These are phyloP conservation scores for Capitella teleta DNA, from an alignment of 1,140 invertebrate genomes.

Conservation along the genomic window DNA sequence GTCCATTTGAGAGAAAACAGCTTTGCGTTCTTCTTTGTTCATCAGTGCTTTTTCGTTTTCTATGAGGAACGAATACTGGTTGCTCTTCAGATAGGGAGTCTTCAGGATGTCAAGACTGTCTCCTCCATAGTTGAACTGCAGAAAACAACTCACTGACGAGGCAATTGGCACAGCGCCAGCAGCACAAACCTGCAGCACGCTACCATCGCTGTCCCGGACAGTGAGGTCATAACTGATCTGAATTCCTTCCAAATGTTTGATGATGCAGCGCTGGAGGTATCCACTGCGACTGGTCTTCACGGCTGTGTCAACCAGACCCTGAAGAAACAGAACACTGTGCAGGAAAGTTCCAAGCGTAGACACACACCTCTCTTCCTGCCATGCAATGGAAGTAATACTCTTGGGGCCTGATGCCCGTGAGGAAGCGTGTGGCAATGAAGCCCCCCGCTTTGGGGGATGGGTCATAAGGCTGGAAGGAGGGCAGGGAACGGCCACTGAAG, in stretches of 20 bases:
- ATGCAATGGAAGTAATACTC: conserved; percentile 99
- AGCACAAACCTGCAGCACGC: conserved; percentile 66
- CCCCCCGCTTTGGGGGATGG: conserved; percentile 84
- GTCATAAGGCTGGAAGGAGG: conserved; percentile 86
- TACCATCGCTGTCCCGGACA: conserved; percentile 86
- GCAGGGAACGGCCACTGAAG: conserved; percentile 82
- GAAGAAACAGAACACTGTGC: not conserved
- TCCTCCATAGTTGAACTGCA: conserved; percentile 85
- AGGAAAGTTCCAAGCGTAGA: not conserved
- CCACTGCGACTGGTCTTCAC: conserved; percentile 89
- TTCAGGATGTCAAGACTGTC: conserved; percentile 88
- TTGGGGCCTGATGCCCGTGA: conserved; percentile 93
- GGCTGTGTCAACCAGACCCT: conserved; percentile 60
- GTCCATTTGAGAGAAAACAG: too few species aligned
- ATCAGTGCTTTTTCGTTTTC: conserved; percentile 30
- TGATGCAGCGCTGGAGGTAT: conserved; percentile 92
- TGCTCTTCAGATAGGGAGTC: conserved; percentile 68
- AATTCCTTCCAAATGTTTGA: conserved; percentile 95
- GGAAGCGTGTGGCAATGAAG: conserved; percentile 88
- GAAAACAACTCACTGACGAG: conserved; percentile 3
- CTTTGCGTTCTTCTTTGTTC: not conserved
- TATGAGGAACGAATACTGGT: conserved; percentile 69
- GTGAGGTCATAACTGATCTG: conserved; percentile 83
- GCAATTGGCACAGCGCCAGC: not conserved
- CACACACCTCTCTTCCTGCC: conserved; percentile 83